Evolutionary conservation across 2,888 invertebrate species (phyloP).

Genomic region (Catotricha subobsoleta): DNA sequence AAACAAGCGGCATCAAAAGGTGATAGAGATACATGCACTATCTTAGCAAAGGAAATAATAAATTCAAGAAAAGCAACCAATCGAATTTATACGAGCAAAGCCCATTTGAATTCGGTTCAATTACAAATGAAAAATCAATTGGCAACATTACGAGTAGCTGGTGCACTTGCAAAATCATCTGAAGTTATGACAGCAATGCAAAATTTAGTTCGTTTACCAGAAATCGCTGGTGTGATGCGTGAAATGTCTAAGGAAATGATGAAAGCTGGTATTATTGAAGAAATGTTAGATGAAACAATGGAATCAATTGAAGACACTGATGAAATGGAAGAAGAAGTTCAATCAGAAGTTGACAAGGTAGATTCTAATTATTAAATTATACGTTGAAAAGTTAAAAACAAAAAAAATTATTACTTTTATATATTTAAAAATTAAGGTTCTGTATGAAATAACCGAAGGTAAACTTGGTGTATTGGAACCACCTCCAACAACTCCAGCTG

Average conservation of each 20-base stretch:
- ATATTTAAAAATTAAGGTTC: constrained; percentile 32
- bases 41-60: constrained; percentile 85
- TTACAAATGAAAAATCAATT: constrained; percentile 97
- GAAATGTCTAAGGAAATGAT: constrained; percentile 99
- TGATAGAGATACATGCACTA: constrained; percentile 83
- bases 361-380: no score
- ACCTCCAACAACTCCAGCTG: constrained; percentile 46
- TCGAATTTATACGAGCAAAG: constrained; percentile 90
- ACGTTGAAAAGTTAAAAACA: no score
- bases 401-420: constrained; percentile 1
- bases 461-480: constrained; percentile 81
- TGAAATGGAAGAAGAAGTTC: constrained; percentile 91
- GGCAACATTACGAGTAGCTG: constrained; percentile 86
- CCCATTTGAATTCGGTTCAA: constrained; percentile 90
- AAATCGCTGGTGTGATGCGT: constrained; percentile 90
- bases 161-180: constrained; percentile 83
- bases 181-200: constrained; percentile 99
- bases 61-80: constrained; percentile 70
- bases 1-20: constrained; percentile 92
- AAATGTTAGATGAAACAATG: constrained; percentile 97
- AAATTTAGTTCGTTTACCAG: constrained; percentile 71
- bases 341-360: constrained; percentile 83
- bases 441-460: constrained; percentile 82
- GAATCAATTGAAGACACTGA: constrained; percentile 82
- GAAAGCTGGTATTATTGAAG: constrained; percentile 96